Evolutionary conservation across 2,888 invertebrate genomes (phyloP), one percentile per base, ranked within the genome.

Genomic region (Ectemnius cavifrons): DNA sequence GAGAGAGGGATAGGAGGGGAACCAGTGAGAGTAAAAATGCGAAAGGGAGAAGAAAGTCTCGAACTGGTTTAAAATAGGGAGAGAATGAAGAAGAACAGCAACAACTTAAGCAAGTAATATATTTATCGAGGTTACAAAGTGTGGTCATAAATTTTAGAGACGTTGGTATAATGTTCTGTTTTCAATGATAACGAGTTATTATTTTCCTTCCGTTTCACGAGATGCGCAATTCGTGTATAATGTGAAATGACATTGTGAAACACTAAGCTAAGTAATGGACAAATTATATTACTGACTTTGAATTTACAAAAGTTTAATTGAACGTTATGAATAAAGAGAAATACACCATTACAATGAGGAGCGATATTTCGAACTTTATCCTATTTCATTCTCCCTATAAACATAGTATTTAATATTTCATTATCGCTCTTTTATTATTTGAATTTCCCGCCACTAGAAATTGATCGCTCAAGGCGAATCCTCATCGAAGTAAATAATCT

Each of bases 51-150:
- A 49, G 49, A 49, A 49, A 49, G 16, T 16, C 77, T 77, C 77
- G 23, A 77, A 73, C 77, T 68, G 77, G 77, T 77, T 77, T 77
- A 73, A 23, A 23, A 4, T 4, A 6, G 37, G 37, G 37, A 37
- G 37, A 6, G 37, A 37, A 37, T 4, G 37, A 37, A 23, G 2
- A 2, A 1, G 37, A 37, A 1, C 37, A 37, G 8, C 37, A 37
- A 37, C 37, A 77, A 73, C 52, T 77, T 80, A 80, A 82, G 80
- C 76, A 82, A 79, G 79, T 80, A 80, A 82, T 69, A 81, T 83
- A 82, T 81, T 82, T 81, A 81, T 81, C 75, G 83, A 80, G 75
- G 81, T 81, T 81, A 37, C 37, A 81, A 81, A 81, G 83, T 83
- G 81, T 81, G 81, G 72, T 78, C 23, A 37, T 37, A 80, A 81